Evolutionary conservation across 2,113 vertebrate species (phyloP).

Genomic region (Zapus hudsonius): DNA sequence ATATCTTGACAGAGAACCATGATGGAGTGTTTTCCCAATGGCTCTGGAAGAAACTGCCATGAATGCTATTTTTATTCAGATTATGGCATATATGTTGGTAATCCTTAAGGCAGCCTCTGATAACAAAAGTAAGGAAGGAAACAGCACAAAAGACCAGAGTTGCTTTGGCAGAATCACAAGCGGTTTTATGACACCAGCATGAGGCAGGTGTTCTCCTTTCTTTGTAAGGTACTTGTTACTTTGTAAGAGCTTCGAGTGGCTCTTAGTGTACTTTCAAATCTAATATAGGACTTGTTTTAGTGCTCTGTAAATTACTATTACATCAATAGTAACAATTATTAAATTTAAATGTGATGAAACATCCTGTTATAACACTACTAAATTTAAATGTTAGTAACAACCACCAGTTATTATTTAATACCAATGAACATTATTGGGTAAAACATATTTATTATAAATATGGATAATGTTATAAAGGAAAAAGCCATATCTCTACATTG

Average conservation of each 20-base stretch:
- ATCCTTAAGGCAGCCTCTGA: conserved; percentile 51
- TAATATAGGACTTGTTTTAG: conserved; percentile 46
- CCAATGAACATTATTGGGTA: not conserved
- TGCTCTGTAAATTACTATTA: conserved; percentile 49
- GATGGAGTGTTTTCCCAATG: conserved; percentile 67
- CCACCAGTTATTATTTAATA: too few relatives aligned
- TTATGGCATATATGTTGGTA: conserved; percentile 62
- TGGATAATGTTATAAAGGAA: not conserved
- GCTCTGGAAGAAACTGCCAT: conserved; percentile 76
- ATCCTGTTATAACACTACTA: not conserved
- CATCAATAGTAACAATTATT: not conserved
- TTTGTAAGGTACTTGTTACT: conserved; percentile 32
- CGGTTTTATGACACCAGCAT: conserved; percentile 32
- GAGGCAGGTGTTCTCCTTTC: not conserved
- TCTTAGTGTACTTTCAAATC: conserved; percentile 44
- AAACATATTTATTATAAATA: not conserved
- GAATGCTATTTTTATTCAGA: conserved; percentile 75
- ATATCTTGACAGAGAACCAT: conserved; percentile 80
- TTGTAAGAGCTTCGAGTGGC: not conserved
- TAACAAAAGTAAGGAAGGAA: conserved; percentile 68
- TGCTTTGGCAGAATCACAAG: conserved; percentile 44
- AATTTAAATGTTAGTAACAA: too few relatives aligned
- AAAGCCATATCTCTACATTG: not conserved
- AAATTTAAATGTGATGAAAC: conserved; percentile 44
- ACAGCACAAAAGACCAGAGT: conserved; percentile 39